Percentiles rank a stretch among this genome's conserved stretches.
These are phyloP conservation scores for Pipistrellus pipistrellus DNA, from an alignment of 2,797 vertebrate species.

Conservation along the genomic window DNA sequence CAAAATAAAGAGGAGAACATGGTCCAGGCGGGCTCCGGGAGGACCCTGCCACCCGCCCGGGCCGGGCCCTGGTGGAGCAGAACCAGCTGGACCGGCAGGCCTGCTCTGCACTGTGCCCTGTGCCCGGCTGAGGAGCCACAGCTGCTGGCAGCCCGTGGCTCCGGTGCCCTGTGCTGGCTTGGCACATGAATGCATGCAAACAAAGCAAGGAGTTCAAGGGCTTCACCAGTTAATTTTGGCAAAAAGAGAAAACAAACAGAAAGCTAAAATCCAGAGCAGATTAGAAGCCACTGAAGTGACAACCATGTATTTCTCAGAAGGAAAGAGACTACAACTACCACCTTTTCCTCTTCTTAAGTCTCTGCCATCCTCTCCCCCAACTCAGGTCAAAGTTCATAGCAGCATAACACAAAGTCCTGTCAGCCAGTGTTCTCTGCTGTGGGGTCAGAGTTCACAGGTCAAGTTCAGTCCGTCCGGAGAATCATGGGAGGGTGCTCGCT, in stretches of 20 bases:
- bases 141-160: slow-evolving; percentile 79
- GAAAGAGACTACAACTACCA: slow-evolving; percentile 90
- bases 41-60: slow-evolving; percentile 72
- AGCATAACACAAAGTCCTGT: slow-evolving; percentile 91
- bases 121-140: slow-evolving; percentile 79
- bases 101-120: slow-evolving; percentile 10
- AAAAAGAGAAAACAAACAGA: slow-evolving; percentile 83
- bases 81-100: slow-evolving; percentile 76
- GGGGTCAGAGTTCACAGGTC: slow-evolving; percentile 83
- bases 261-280: slow-evolving; percentile 88
- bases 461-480: slow-evolving; percentile 95
- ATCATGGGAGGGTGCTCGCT: slow-evolving; percentile 98
- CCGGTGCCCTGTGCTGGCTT: slow-evolving; percentile 89
- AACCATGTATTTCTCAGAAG: slow-evolving; percentile 84
- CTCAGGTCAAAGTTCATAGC: slow-evolving; percentile 93
- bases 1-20: slow-evolving; percentile 81
- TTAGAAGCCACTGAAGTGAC: slow-evolving; percentile 89
- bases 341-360: slow-evolving; percentile 74
- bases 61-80: slow-evolving; percentile 81
- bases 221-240: slow-evolving; percentile 90
- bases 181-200: slow-evolving; percentile 98
- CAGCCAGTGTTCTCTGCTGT: slow-evolving; percentile 86
- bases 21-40: slow-evolving; percentile 83
- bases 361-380: slow-evolving; percentile 89
- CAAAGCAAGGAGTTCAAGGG: slow-evolving; percentile 92